Evolutionary conservation across 2,113 vertebrate genomes (phyloP), one percentile per base, ranked within the genome.

Genomic region (Ploceus nigricollis): DNA sequence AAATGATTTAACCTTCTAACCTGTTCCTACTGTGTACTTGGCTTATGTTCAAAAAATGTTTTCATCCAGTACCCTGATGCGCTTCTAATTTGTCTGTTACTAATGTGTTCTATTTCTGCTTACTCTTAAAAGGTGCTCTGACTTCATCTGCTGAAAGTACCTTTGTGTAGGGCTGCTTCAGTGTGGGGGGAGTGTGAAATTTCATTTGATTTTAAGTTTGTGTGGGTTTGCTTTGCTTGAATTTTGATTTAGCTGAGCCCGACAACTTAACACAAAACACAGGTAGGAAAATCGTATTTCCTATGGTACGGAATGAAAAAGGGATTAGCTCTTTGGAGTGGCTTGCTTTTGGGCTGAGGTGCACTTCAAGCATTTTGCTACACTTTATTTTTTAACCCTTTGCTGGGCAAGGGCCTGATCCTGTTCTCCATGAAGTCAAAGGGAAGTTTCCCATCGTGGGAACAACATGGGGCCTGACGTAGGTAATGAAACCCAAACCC

Each of bases 81-180:
- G 0, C 31, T 93, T 96, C 95, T 97, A 96, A 96, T 97, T 93
- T 48, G 68, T 82, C 96, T 97, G 91, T 90, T 91, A 69, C 77
- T 93, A 97, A 96, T 85, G 53, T 40, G 54, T 60, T 89, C 40
- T 79, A 16, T 82, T 93, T 89, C 56, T 83, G 69, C 92, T 75
- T 37, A 3, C 63, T 61, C 85, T 83, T 64, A 45, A 70, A 63
- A 90, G 82, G 90, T 93, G 72, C 40, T 1, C 60, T 60, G 64
- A 20, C 51, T 86, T 83, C 0, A 0, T 69, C 87, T 90, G 75
- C 71, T 87, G 16, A 37, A 33, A 63, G 66, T 48, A 63, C 79
- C 66, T 91, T 65, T 80, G 70, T 6, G 3, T 22, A 53, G 66
- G 44, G 19, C 78, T 30, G 66, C 68, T 61, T 69, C 30, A 7